Evolutionary conservation across 2,888 invertebrate species (phyloP), one percentile per base, ranked within the genome.

Genomic region (Drosophila tanythrix): DNA sequence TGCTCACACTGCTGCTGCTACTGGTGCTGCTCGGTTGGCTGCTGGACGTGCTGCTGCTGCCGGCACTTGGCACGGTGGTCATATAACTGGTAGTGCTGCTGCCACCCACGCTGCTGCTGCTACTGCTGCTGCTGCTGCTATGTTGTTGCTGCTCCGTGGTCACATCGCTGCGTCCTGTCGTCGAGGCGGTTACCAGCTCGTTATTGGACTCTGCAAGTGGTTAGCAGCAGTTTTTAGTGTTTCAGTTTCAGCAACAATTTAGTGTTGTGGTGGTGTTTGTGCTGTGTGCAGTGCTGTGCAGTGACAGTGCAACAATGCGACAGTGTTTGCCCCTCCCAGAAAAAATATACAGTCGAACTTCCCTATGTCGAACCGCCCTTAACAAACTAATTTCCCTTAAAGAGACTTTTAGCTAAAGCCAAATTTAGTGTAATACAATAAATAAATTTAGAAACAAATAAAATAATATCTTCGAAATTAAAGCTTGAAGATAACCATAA

Each of bases 141-240:
- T 91, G 91, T 31, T 94, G 94, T 51, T 92, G 92, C 60, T 94
- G 94, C 81, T 94, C 94, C 1, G 95, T 95, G 1, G 94, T 94
- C 35, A 83, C 60, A 38, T 88, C 82, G 55, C 81, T 86, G 76
- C 84, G 83, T 33, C 92, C 92, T 4, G 91, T 90, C 66, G 93
- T 92, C 18, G 88, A 76, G 27, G 85, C 76, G 51, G 85, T 88
- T 46, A 85, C 77, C 81, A 89, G 68, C 68, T 92, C 88, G 70
- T 89, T 91, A 76, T 89, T 91, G 58, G 85, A 66, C 79, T 92
- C 91, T 92, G 90, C 71, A 92, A 91, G 69, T 75, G 81, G 77
- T 61, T 74, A 73, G 82, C 82, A 71, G 71, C 78, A 59, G 58
- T 73, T 71, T 79, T 76, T 72, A 76, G 61, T 87, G 68, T 79